phyloP scores from a whole-genome alignment of 2,888 invertebrate genomes.

The Latrodectus elegans region DNA sequence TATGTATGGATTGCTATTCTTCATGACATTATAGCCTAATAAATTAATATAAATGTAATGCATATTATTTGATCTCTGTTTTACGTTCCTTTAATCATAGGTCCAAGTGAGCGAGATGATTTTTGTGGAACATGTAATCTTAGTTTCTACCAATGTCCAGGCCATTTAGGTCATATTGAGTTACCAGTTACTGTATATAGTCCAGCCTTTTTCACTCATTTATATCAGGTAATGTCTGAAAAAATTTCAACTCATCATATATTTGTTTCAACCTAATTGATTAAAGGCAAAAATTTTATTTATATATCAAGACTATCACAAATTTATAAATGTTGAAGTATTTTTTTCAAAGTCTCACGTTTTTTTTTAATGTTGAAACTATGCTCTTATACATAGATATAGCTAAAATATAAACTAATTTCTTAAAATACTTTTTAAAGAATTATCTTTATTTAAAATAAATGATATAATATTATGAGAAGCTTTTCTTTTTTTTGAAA shows the following conservation, averaged over 20 bases:
- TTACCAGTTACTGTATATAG: conserved; percentile 91
- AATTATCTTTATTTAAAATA: too few species aligned
- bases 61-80: too few species aligned
- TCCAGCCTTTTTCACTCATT: conserved; percentile 87
- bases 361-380: neutral
- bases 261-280: neutral
- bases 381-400: neutral
- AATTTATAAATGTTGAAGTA: neutral
- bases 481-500: neutral
- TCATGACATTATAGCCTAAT: too few species aligned
- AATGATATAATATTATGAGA: neutral
- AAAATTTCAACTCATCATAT: neutral
- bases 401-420: neutral
- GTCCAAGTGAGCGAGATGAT: conserved; percentile 78
- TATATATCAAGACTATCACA: neutral
- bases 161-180: conserved; percentile 96
- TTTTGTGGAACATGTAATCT: conserved; percentile 87
- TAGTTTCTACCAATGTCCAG: conserved; percentile 83
- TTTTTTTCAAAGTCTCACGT: neutral
- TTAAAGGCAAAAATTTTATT: neutral
- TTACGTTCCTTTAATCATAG: conserved; percentile 74
- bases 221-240: conserved; percentile 79
- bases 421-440: neutral
- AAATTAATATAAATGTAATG: too few species aligned
- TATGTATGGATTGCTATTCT: too few species aligned